phyloP scores from a whole-genome alignment of 2,888 invertebrate genomes.

The Parascotia fuliginaria region DNA sequence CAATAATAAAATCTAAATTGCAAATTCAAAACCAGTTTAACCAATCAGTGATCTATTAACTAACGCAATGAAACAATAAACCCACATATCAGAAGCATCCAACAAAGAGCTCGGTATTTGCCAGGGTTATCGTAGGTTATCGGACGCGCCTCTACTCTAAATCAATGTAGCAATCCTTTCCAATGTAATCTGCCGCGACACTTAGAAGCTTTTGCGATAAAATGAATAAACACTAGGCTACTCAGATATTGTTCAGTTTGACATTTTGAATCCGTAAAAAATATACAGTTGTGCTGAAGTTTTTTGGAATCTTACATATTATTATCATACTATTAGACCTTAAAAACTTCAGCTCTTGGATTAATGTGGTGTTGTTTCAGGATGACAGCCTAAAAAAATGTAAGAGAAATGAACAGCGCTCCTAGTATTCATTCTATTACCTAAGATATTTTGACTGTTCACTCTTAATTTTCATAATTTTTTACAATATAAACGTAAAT shows the following conservation, averaged over 20 bases:
- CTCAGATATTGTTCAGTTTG: not conserved
- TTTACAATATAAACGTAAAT: no score
- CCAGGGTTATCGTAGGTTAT: conserved; percentile 41
- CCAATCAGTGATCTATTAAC: not conserved
- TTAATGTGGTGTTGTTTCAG: no score
- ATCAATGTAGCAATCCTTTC: conserved; percentile 38
- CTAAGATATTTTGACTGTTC: no score
- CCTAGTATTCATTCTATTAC: no score
- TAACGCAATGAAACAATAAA: conserved; percentile 9
- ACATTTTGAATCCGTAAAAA: not conserved
- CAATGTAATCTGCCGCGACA: conserved; percentile 31
- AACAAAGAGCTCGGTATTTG: conserved; percentile 39
- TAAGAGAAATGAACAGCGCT: no score
- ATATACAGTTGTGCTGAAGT: no score
- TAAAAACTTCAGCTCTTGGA: no score
- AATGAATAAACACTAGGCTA: not conserved
- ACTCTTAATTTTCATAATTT: no score
- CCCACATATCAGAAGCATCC: conserved; percentile 8
- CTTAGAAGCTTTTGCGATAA: conserved; percentile 29
- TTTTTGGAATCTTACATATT: no score
- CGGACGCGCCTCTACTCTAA: conserved; percentile 33
- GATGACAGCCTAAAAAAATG: no score
- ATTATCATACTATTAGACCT: no score
- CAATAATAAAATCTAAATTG: no score
- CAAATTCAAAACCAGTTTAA: not conserved